These are phyloP conservation scores for Limnodromus scolopaceus DNA, from an alignment of 2,797 vertebrate species.

Conservation along the genomic window DNA sequence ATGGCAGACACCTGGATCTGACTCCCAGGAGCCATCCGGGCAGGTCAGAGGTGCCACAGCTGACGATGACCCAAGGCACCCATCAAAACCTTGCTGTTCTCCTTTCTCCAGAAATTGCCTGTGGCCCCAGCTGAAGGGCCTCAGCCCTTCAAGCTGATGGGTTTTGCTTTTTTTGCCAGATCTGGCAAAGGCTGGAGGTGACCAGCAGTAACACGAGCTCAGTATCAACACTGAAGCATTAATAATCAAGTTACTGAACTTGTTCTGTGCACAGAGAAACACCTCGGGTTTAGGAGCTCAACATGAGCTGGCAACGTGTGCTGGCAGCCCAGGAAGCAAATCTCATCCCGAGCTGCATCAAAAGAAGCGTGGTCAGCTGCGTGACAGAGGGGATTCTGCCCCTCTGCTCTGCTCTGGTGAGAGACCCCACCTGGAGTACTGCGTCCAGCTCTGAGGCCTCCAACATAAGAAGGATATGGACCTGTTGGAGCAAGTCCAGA, in stretches of 20 bases:
- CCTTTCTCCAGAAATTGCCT: background rate
- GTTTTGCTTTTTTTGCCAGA: background rate
- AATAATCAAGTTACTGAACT: background rate
- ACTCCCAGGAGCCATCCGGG: background rate
- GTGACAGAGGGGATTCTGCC: background rate
- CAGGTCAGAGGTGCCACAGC: rapidly evolving
- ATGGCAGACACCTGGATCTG: rapidly evolving
- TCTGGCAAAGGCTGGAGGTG: background rate
- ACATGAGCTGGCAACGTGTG: background rate
- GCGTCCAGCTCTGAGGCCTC: background rate
- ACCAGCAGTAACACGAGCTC: rapidly evolving
- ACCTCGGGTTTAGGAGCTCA: background rate
- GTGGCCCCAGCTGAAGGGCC: rapidly evolving
- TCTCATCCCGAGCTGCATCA: background rate
- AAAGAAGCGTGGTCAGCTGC: background rate
- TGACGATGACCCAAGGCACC: rapidly evolving
- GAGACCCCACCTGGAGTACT: background rate
- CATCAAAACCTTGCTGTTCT: background rate
- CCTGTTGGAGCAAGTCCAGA: background rate
- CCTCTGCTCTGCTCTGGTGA: background rate
- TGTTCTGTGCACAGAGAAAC: background rate
- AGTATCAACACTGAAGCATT: background rate
- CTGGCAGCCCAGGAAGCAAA: background rate
- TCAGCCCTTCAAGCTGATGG: rapidly evolving
- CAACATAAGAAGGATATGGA: background rate